A percentile compares a stretch with the other conserved stretches of the same genome.
Evolutionary conservation across 2,797 vertebrate genomes (phyloP).

Genomic region (Mormyrus proboscirostris): DNA sequence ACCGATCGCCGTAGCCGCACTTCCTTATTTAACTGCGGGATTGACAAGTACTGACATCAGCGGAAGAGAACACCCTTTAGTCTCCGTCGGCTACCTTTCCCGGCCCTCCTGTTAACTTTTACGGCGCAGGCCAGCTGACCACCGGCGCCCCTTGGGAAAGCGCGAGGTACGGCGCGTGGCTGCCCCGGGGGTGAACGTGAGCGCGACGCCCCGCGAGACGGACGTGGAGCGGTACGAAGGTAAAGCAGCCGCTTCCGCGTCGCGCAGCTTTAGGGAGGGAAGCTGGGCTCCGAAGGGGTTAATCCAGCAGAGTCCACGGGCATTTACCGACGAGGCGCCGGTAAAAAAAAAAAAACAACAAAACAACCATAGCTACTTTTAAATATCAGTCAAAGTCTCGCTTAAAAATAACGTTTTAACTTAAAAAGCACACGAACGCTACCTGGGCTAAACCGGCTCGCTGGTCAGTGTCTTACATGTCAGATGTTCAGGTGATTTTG

Average conservation of each 20-base stretch:
- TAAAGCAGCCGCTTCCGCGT: slow-evolving; percentile 6
- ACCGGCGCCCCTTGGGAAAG: neutral
- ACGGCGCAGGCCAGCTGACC: neutral
- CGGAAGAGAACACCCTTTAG: slow-evolving; percentile 16
- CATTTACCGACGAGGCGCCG: neutral
- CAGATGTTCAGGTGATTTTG: neutral
- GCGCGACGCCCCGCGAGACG: neutral
- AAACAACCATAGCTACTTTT: neutral
- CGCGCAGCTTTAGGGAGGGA: neutral
- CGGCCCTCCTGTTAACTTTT: neutral
- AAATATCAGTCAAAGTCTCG: neutral
- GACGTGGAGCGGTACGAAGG: neutral
- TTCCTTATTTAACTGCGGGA: slow-evolving; percentile 17
- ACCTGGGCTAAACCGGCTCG: neutral
- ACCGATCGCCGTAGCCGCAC: neutral
- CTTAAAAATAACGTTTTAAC: neutral
- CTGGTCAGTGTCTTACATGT: neutral
- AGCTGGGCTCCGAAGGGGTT: neutral
- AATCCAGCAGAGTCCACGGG: neutral
- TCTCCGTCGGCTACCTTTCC: neutral
- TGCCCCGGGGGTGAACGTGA: neutral
- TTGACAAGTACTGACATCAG: slow-evolving; percentile 19
- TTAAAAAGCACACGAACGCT: neutral
- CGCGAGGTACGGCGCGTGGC: neutral
- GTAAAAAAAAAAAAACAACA: neutral